These are phyloP conservation scores for Acrobasis consociella DNA, from an alignment of 2,888 invertebrate genomes.

Conservation along the genomic window DNA sequence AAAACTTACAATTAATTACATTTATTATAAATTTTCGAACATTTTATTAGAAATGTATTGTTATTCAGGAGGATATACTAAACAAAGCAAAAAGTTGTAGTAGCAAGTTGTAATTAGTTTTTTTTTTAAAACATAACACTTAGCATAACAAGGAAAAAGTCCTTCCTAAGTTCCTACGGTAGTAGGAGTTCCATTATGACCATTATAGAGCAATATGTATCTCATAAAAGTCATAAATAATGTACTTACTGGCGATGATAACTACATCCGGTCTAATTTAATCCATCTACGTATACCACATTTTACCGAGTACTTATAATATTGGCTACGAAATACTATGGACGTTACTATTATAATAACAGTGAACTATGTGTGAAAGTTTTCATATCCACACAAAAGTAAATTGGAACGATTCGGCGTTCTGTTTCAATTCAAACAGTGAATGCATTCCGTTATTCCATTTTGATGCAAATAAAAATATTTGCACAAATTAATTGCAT, in stretches of 20 bases:
- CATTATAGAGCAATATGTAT: background rate
- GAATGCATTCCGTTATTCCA: constrained; percentile 3
- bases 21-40: no score
- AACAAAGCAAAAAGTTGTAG: no score
- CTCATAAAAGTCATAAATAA: background rate
- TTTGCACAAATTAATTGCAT: background rate
- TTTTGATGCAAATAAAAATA: background rate
- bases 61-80: no score
- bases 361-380: background rate
- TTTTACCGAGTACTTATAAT: background rate
- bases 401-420: background rate
- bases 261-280: background rate
- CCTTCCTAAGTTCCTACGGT: no score
- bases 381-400: background rate
- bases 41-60: no score
- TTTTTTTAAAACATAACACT: no score
- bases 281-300: background rate
- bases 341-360: no score
- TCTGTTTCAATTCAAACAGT: background rate
- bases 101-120: no score
- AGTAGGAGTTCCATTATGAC: no score
- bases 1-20: no score
- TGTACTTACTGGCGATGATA: background rate
- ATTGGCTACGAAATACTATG: no score
- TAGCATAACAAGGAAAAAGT: no score